Evolutionary conservation across 1,140 invertebrate species (phyloP).

Genomic region (Oncopeltus fasciatus): DNA sequence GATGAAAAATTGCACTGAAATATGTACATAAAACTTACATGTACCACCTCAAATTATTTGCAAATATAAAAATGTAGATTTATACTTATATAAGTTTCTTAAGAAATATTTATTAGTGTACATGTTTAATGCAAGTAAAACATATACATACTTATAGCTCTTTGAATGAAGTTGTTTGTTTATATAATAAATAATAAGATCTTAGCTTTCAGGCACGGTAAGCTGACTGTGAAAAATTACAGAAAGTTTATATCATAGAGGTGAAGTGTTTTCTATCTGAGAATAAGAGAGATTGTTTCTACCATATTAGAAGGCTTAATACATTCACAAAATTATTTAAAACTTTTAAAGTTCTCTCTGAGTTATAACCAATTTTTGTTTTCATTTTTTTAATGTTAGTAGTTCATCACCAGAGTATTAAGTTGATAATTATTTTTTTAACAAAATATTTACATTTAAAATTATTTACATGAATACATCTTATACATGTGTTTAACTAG

Average conservation of each 20-base stretch:
- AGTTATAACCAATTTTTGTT: neutral
- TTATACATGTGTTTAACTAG: neutral
- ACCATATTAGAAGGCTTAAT: neutral
- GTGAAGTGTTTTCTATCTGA: neutral
- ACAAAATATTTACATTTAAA: constrained; percentile 13
- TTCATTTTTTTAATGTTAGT: neutral
- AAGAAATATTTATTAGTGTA: neutral
- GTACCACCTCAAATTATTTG: constrained; percentile 7
- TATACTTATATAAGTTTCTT: neutral
- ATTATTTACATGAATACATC: constrained; percentile 8
- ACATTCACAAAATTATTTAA: neutral
- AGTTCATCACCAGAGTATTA: constrained; percentile 1
- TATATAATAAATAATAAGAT: neutral
- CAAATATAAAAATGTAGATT: constrained; percentile 10
- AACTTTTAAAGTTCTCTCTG: neutral
- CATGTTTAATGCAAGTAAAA: neutral
- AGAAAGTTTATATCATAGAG: neutral
- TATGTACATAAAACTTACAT: constrained; percentile 7
- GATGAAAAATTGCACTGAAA: constrained; percentile 18
- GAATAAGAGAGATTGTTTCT: constrained; percentile 4
- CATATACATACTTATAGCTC: constrained; percentile 4
- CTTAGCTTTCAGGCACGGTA: neutral
- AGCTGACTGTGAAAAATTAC: neutral
- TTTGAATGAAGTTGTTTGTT: too few relatives aligned
- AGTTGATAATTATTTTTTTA: constrained; percentile 2